Evolutionary conservation across 2,888 invertebrate species (phyloP).

Genomic region (Amphimallon solstitiale): DNA sequence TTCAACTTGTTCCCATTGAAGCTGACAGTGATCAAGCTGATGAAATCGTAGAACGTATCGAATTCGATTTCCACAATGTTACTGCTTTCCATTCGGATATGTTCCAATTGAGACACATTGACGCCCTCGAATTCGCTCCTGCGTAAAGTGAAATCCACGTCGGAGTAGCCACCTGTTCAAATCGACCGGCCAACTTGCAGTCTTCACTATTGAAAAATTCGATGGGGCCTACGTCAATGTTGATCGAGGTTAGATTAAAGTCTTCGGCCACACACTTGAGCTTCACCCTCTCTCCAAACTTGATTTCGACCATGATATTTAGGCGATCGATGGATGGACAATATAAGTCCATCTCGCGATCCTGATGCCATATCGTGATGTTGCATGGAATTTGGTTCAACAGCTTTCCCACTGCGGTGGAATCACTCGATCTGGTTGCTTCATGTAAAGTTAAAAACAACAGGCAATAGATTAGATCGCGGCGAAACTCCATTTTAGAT

Average conservation of each 20-base stretch:
- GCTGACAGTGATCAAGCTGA: not conserved
- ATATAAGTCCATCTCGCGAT: not conserved
- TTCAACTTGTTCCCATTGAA: slow-evolving; percentile 1
- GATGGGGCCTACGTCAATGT: not conserved
- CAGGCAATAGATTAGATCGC: not conserved
- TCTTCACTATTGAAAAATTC: not conserved
- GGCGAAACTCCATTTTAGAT: not conserved
- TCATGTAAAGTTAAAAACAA: not conserved
- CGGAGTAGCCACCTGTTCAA: not conserved
- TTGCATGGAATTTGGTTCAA: too few relatives aligned
- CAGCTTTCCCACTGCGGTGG: too few relatives aligned
- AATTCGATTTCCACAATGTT: not conserved
- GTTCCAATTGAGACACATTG: not conserved
- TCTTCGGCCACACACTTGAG: not conserved
- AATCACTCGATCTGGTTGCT: too few relatives aligned
- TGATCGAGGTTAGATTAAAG: not conserved
- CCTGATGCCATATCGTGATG: not conserved
- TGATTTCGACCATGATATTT: not conserved
- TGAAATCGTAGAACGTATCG: slow-evolving; percentile 7
- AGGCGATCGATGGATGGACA: not conserved
- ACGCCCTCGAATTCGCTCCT: not conserved
- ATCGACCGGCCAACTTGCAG: not conserved
- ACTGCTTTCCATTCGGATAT: not conserved
- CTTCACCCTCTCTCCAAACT: not conserved
- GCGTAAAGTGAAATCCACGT: not conserved